phyloP scores from a whole-genome alignment of 2,888 invertebrate species.

The Drosophila demipolita region DNA sequence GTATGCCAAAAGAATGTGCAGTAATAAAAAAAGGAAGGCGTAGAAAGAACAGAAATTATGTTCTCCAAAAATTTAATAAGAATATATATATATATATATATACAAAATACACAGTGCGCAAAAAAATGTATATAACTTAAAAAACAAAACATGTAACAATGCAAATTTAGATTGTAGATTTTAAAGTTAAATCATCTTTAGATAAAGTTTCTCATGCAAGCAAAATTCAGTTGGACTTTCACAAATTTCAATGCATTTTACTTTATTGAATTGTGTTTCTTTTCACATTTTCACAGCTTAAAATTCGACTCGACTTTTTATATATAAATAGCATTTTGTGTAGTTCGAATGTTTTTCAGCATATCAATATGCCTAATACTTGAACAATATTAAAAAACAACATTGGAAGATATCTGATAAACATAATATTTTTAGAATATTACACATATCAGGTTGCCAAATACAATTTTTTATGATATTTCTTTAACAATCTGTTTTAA shows the following conservation, averaged over 20 bases:
- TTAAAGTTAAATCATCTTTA: not conserved
- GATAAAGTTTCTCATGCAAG: not conserved
- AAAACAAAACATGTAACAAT: not conserved
- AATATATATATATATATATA: not conserved
- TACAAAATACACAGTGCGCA: not conserved
- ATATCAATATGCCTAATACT: not conserved
- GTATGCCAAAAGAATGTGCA: slow-evolving; percentile 18
- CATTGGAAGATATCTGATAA: not conserved
- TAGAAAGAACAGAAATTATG: not conserved
- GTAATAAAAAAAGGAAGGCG: not conserved
- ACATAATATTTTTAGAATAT: slow-evolving; percentile 5
- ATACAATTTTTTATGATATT: slow-evolving; percentile 22
- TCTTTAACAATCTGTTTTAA: slow-evolving; percentile 3
- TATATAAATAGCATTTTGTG: not conserved
- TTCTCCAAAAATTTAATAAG: not conserved
- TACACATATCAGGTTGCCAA: slow-evolving; percentile 27
- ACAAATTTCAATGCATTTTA: not conserved
- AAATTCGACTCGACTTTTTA: not conserved
- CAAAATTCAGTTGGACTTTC: not conserved
- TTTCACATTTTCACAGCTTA: not conserved
- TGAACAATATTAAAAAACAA: not conserved
- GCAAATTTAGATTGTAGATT: not conserved
- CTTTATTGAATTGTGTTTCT: not conserved
- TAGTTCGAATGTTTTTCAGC: not conserved
- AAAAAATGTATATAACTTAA: not conserved